These are phyloP conservation scores for Cisticola juncidis DNA, from an alignment of 2,113 vertebrate species.

Conservation along the genomic window DNA sequence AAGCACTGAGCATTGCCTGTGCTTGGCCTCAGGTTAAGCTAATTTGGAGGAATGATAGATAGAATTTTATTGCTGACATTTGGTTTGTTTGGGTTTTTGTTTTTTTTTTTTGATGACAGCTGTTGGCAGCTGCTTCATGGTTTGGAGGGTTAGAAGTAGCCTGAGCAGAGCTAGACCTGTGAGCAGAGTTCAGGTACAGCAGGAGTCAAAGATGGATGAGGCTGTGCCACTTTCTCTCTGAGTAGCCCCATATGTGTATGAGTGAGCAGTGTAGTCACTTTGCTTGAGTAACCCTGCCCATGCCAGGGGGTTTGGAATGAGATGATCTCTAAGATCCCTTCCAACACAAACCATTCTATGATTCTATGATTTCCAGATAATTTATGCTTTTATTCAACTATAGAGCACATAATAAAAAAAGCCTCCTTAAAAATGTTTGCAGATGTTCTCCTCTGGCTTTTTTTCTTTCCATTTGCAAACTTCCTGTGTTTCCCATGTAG, in stretches of 20 bases:
- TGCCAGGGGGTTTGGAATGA: background rate
- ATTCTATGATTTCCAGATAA: background rate
- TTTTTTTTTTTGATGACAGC: constrained; percentile 6
- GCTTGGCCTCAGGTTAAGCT: constrained; percentile 56
- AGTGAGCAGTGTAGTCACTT: background rate
- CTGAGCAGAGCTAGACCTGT: background rate
- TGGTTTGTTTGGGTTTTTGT: background rate
- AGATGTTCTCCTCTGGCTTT: background rate
- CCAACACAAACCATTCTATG: background rate
- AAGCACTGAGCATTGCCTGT: constrained; percentile 16
- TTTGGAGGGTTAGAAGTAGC: background rate
- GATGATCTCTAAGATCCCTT: background rate
- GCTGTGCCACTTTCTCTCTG: background rate
- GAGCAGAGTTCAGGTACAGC: background rate
- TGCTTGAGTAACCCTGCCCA: background rate
- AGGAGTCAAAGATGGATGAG: background rate
- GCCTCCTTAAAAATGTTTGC: background rate
- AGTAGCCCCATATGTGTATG: background rate
- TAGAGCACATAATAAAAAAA: background rate
- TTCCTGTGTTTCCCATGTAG: background rate
- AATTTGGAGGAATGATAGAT: constrained; percentile 40
- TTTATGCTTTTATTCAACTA: constrained; percentile 2
- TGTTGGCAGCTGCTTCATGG: constrained; percentile 43
- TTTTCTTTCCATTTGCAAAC: background rate
- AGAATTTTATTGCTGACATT: constrained; percentile 43